Evolutionary conservation across 2,797 vertebrate species (phyloP).

Genomic region (Lepidocolaptes lacrymiger): DNA sequence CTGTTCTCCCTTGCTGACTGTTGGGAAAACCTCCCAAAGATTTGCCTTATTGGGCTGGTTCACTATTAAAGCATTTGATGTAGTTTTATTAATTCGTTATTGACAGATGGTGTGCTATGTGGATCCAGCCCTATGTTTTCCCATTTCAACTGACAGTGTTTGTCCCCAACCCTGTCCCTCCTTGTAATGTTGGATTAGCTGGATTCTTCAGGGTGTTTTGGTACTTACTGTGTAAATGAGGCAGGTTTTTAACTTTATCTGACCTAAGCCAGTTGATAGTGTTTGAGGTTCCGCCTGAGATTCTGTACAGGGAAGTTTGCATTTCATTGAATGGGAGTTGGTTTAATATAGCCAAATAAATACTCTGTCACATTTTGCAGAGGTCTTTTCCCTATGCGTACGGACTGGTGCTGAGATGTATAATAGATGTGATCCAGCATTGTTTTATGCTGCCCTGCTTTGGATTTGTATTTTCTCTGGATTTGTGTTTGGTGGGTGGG

Average conservation of each 20-base stretch:
- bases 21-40: background rate
- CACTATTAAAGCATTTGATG: rapidly evolving
- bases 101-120: background rate
- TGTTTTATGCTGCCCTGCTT: background rate
- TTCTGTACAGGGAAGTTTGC: background rate
- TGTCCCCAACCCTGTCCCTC: background rate
- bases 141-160: rapidly evolving
- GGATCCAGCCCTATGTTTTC: background rate
- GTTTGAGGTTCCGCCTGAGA: background rate
- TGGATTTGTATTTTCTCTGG: background rate
- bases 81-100: background rate
- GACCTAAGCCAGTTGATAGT: background rate
- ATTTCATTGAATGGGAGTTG: background rate
- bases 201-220: background rate
- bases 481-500: rapidly evolving
- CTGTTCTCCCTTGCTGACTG: background rate
- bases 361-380: background rate
- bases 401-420: background rate
- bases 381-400: background rate
- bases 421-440: background rate
- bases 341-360: background rate
- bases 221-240: background rate
- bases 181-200: background rate
- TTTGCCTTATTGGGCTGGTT: background rate
- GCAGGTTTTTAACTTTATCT: background rate